Evolutionary conservation across 2,888 invertebrate genomes (phyloP).

Genomic region (Chrysodeixis includens): DNA sequence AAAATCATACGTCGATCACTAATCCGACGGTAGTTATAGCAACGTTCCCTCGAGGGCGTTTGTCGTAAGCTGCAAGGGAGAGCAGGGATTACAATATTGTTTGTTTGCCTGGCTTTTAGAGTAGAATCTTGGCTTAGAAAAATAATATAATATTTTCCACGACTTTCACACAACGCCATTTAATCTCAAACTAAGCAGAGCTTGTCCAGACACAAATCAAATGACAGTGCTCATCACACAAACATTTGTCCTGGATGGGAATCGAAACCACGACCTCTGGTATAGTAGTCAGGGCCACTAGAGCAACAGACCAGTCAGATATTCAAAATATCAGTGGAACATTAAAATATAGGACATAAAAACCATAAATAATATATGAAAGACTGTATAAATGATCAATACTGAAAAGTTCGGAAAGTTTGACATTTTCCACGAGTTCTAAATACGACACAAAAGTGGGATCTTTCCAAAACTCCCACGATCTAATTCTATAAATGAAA

Average conservation of each 20-base stretch:
- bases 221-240: too few relatives aligned
- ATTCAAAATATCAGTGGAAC: too few relatives aligned
- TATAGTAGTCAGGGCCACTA: too few relatives aligned
- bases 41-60: constrained; percentile 27
- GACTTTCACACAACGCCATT: too few relatives aligned
- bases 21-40: constrained; percentile 45
- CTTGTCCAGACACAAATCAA: too few relatives aligned
- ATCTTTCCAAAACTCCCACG: constrained; percentile 18
- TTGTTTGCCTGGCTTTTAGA: neutral
- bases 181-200: too few relatives aligned
- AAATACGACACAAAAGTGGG: neutral
- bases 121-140: neutral
- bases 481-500: constrained; percentile 12
- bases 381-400: neutral
- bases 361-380: too few relatives aligned
- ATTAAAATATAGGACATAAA: too few relatives aligned
- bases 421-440: neutral
- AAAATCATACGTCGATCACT: constrained; percentile 50
- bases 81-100: neutral
- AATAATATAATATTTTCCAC: neutral
- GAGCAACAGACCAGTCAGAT: too few relatives aligned
- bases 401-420: neutral
- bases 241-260: too few relatives aligned
- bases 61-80: constrained; percentile 7
- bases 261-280: too few relatives aligned